Evolutionary conservation across 2,888 invertebrate genomes (phyloP).

Genomic region (Euzetes globulus): DNA sequence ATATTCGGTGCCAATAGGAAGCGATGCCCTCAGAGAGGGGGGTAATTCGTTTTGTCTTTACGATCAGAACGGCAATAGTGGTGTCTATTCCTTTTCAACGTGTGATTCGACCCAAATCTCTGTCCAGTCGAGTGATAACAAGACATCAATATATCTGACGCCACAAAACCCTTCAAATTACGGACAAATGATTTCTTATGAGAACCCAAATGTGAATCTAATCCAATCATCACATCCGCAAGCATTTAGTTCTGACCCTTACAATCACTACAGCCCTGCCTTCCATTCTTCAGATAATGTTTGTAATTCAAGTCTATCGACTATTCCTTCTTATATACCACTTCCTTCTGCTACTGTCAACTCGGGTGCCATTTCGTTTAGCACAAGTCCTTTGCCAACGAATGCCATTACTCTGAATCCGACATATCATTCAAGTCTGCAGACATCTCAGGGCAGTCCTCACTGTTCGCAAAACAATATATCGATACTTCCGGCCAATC

Average conservation of each 20-base stretch:
- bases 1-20: not conserved
- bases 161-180: slow-evolving; percentile 1
- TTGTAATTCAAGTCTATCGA: not conserved
- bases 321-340: not conserved
- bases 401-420: not conserved
- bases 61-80: slow-evolving; percentile 33
- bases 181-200: slow-evolving; percentile 4
- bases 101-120: slow-evolving; percentile 32
- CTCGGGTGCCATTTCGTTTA: not conserved
- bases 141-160: slow-evolving; percentile 28
- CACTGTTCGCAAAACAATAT: not conserved
- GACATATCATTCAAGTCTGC: slow-evolving; percentile 4
- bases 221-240: not conserved
- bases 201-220: not conserved
- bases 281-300: not conserved
- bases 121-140: slow-evolving; percentile 35
- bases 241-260: not conserved
- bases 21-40: no score
- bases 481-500: not conserved
- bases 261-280: not conserved
- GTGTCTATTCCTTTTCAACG: slow-evolving; percentile 29
- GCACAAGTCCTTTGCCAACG: not conserved
- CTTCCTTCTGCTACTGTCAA: not conserved
- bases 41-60: not conserved
- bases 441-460: not conserved